Conservation (phyloP, 2,888 invertebrate species). For the Coleophora deauratella region DNA sequence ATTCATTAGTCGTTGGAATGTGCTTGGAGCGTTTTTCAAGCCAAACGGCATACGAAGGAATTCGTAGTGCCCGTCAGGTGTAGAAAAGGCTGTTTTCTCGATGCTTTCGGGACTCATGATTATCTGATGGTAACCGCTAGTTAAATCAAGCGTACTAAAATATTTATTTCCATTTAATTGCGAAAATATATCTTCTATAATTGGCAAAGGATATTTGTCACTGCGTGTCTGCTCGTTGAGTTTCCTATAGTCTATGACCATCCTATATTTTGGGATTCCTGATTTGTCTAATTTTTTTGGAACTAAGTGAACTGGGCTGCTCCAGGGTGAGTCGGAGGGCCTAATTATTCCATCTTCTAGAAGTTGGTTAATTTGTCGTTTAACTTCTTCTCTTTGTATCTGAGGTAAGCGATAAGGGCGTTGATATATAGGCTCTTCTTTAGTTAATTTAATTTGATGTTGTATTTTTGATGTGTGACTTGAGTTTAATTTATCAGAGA, state of each 20-base stretch:
- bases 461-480: too few relatives aligned
- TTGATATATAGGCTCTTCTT: too few relatives aligned
- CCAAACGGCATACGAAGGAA: too few relatives aligned
- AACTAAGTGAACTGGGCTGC: neutral
- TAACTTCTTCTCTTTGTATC: neutral
- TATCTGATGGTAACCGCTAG: neutral
- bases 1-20: too few relatives aligned
- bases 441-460: too few relatives aligned
- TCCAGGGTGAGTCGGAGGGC: neutral
- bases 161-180: neutral
- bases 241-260: neutral
- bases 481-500: too few relatives aligned
- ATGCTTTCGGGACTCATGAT: too few relatives aligned
- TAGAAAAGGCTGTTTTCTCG: too few relatives aligned
- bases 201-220: neutral
- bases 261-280: neutral
- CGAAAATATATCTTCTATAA: neutral
- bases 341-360: too few relatives aligned
- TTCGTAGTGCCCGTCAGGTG: too few relatives aligned
- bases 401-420: neutral
- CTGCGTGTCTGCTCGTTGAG: neutral
- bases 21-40: too few relatives aligned
- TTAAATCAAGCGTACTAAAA: neutral
- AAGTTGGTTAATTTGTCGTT: too few relatives aligned
- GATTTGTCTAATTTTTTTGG: neutral